phyloP scores from a whole-genome alignment of 1,140 invertebrate genomes.

The Trissolcus basalis region DNA sequence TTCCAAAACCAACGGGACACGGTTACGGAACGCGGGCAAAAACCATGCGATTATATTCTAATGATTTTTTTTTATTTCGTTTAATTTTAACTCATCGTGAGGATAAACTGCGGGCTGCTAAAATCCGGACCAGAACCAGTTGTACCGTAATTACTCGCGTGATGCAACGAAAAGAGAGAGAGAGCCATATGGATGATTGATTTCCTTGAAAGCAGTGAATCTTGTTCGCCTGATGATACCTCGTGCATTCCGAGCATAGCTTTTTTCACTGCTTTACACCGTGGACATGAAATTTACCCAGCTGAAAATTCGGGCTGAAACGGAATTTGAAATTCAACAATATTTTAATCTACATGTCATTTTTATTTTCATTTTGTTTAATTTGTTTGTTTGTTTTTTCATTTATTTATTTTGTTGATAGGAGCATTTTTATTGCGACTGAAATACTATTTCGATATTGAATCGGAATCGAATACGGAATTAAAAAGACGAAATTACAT shows the following conservation, averaged over 20 bases:
- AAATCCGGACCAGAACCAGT: conserved; percentile 44
- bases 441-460: too few relatives aligned
- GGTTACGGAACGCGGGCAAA: conserved; percentile 14
- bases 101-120: conserved; percentile 23
- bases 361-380: too few relatives aligned
- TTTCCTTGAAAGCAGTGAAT: conserved; percentile 49
- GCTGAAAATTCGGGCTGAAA: too few relatives aligned
- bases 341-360: too few relatives aligned
- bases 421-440: too few relatives aligned
- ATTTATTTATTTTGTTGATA: too few relatives aligned
- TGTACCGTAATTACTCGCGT: conserved; percentile 42
- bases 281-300: neutral
- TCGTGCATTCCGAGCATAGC: conserved; percentile 26
- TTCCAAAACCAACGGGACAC: conserved; percentile 15
- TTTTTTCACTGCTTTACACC: conserved; percentile 22
- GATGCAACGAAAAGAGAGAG: conserved; percentile 38
- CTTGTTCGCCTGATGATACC: conserved; percentile 32
- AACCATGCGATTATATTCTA: conserved; percentile 17
- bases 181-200: conserved; percentile 46
- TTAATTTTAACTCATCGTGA: conserved; percentile 14
- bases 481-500: too few relatives aligned
- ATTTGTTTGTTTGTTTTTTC: too few relatives aligned
- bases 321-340: neutral
- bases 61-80: conserved; percentile 23
- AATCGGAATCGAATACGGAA: too few relatives aligned